phyloP scores from a whole-genome alignment of 2,888 invertebrate species.

The Willowsia nigromaculata region DNA sequence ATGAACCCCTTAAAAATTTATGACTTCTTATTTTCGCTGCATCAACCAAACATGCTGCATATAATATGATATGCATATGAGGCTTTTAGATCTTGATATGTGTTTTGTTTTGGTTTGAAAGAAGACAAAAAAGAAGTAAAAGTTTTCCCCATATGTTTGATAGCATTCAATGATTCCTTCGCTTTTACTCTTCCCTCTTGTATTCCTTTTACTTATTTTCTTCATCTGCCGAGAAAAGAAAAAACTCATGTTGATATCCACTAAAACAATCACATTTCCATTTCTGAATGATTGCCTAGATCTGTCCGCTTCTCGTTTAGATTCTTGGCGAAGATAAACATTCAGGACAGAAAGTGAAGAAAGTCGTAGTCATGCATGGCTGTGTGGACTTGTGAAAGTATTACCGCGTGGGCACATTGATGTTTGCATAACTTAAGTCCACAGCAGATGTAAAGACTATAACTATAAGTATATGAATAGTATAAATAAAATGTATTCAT shows the following conservation, averaged over 20 bases:
- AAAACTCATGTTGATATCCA: constrained; percentile 17
- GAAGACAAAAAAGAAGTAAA: constrained; percentile 7
- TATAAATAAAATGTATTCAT: not conserved
- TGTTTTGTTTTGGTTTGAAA: not conserved
- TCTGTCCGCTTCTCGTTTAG: constrained; percentile 28
- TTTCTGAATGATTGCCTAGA: constrained; percentile 52
- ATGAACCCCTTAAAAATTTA: constrained; percentile 57
- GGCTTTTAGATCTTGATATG: not conserved
- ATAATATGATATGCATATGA: constrained; percentile 10
- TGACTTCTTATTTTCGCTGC: constrained; percentile 27
- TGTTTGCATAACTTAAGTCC: not conserved
- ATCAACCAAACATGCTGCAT: constrained; percentile 14
- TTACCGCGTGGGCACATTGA: not conserved
- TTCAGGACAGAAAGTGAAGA: constrained; percentile 6
- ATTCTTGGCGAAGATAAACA: constrained; percentile 48
- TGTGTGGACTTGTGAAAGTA: not conserved
- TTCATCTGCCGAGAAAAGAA: constrained; percentile 5
- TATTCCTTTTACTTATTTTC: not conserved
- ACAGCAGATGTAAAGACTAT: not conserved
- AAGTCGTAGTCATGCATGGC: not conserved
- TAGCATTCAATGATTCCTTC: constrained; percentile 11
- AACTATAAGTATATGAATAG: not conserved
- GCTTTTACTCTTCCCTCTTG: not conserved
- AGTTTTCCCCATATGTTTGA: not conserved
- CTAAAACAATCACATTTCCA: constrained; percentile 57